phyloP scores from a whole-genome alignment of 1,140 invertebrate genomes.

The Drosophila sproati region DNA sequence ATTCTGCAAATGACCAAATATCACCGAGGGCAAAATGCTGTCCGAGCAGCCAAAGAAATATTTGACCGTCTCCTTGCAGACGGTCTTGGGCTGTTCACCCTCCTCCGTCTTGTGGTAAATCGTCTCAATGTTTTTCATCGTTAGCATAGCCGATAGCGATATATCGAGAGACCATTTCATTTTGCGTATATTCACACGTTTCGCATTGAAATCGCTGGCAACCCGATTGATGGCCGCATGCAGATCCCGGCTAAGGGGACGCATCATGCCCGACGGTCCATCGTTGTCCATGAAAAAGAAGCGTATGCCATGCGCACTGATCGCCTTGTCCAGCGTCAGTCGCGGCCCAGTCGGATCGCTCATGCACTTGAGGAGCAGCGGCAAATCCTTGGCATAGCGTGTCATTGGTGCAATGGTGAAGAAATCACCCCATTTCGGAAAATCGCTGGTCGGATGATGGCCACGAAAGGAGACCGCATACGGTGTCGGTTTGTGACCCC shows the following conservation, averaged over 20 bases:
- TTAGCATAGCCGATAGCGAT: constrained; percentile 86
- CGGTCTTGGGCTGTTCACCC: constrained; percentile 86
- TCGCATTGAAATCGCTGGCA: constrained; percentile 87
- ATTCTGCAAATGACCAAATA: constrained; percentile 86
- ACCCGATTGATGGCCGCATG: constrained; percentile 88
- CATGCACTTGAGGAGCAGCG: constrained; percentile 89
- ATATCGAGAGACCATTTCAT: constrained; percentile 88
- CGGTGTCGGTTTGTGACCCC: constrained; percentile 92
- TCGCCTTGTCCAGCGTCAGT: constrained; percentile 88
- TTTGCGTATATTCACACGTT: constrained; percentile 86
- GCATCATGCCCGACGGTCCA: constrained; percentile 87
- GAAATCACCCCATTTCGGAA: constrained; percentile 86
- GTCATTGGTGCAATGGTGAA: constrained; percentile 92
- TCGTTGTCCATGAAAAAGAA: constrained; percentile 93
- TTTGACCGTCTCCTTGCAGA: constrained; percentile 86
- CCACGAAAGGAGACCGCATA: constrained; percentile 87
- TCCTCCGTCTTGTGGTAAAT: constrained; percentile 87
- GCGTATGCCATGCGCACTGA: constrained; percentile 88
- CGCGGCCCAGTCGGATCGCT: constrained; percentile 86
- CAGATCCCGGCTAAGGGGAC: constrained; percentile 88
- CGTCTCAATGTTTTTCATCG: constrained; percentile 87
- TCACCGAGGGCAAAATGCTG: constrained; percentile 86
- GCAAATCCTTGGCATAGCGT: constrained; percentile 92
- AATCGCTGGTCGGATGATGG: constrained; percentile 86
- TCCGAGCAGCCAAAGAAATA: constrained; percentile 86